Base-by-base conservation (phyloP, 2,797 vertebrate genomes). In the Gymnocypris eckloni region DNA sequence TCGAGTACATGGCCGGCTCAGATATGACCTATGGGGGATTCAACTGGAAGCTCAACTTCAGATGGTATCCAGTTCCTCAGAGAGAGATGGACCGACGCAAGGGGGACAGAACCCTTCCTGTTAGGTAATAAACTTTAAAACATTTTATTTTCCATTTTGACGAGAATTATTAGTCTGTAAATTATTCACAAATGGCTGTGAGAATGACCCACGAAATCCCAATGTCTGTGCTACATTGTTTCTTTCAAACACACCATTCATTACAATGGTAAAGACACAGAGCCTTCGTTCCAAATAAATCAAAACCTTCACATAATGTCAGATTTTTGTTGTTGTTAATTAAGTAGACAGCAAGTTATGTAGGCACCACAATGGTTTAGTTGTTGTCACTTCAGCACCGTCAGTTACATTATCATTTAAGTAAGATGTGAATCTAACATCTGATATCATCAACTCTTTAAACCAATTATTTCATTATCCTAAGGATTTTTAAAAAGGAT, bases 11-110 rank as follows among this genome's bases (percentile, higher is more conserved):
- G 98, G 98, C 98, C 2, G 98, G 98, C 0, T 99, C 98, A 0
- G 98, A 99, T 88, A 99, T 99, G 98, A 99, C 98, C 2, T 99
- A 99, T 0, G 98, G 98, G 0, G 98, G 98, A 70, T 99, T 99
- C 93, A 99, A 99, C 94, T 99, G 98, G 98, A 99, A 99, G 89
- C 96, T 99, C 25, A 99, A 99, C 91, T 99, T 99, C 89, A 96
- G 98, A 91, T 99, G 98, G 98, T 99, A 99, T 83, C 98, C 98
- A 0, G 98, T 99, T 70, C 98, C 98, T 20, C 98, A 98, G 94
- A 94, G 98, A 91, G 98, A 99, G 93, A 99, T 99, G 98, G 98
- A 99, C 91, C 93, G 98, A 33, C 96, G 98, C 89, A 99, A 99
- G 92, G 98, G 98, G 89, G 98, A 99, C 93, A 96, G 98, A 91